These are phyloP conservation scores for Drosophila burlai DNA, from an alignment of 1,140 invertebrate genomes.

Conservation along the genomic window DNA sequence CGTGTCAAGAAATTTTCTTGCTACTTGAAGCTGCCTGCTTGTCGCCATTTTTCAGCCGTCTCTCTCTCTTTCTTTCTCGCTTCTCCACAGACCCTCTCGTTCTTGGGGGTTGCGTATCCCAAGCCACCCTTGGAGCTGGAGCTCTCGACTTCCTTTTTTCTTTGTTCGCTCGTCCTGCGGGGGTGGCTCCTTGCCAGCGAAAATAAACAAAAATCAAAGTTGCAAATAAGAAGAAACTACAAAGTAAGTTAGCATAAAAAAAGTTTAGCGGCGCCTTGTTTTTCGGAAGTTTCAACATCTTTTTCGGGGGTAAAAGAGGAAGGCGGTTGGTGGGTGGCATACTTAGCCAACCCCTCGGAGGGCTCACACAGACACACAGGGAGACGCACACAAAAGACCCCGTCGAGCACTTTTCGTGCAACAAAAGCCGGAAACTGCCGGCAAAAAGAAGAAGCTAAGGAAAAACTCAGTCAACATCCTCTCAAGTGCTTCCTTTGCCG, in stretches of 20 bases:
- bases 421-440: constrained; percentile 80
- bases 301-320: constrained; percentile 3
- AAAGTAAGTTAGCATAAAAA: constrained; percentile 83
- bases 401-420: constrained; percentile 79
- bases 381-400: constrained; percentile 61
- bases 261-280: constrained; percentile 80
- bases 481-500: constrained; percentile 77
- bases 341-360: constrained; percentile 51
- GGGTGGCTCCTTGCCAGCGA: constrained; percentile 60
- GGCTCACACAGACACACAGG: neutral
- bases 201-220: constrained; percentile 84
- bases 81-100: constrained; percentile 1
- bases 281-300: constrained; percentile 69
- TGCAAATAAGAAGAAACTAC: constrained; percentile 84
- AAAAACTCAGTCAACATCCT: constrained; percentile 75
- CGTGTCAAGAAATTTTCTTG: constrained; percentile 57
- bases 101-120: constrained; percentile 21
- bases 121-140: constrained; percentile 18
- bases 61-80: constrained; percentile 16
- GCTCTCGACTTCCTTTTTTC: constrained; percentile 17
- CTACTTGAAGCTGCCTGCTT: constrained; percentile 45
- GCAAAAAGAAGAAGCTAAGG: constrained; percentile 57
- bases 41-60: constrained; percentile 45
- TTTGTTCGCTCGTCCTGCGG: neutral
- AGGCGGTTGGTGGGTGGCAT: constrained; percentile 24